Percentiles rank a stretch among this genome's conserved stretches.
These are phyloP conservation scores for Hypomecis atomaria DNA, from an alignment of 2,888 invertebrate genomes.

Conservation along the genomic window DNA sequence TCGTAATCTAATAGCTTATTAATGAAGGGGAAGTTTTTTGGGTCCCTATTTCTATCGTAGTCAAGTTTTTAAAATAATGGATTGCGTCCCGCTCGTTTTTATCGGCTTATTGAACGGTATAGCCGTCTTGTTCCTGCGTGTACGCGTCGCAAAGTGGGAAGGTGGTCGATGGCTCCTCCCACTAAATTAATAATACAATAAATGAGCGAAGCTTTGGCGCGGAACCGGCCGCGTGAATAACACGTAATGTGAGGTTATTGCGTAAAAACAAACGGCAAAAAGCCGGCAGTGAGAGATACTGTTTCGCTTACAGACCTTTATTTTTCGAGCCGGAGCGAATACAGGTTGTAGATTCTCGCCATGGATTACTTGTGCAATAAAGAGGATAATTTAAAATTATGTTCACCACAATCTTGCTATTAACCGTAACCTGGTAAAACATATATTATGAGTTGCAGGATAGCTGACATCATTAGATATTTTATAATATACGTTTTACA, in stretches of 20 bases:
- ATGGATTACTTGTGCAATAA: constrained; percentile 75
- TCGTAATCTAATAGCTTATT: constrained; percentile 85
- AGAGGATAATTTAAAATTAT: constrained; percentile 77
- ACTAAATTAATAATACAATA: constrained; percentile 82
- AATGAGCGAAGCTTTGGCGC: constrained; percentile 72
- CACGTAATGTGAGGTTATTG: constrained; percentile 77
- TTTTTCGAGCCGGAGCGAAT: constrained; percentile 70
- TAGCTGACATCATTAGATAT: constrained; percentile 27
- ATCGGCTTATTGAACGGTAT: constrained; percentile 62
- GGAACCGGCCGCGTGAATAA: constrained; percentile 75
- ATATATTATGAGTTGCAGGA: constrained; percentile 26
- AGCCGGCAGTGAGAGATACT: constrained; percentile 68
- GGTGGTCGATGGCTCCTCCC: constrained; percentile 76
- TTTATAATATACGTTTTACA: neutral
- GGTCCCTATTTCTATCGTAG: constrained; percentile 82
- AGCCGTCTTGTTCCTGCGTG: constrained; percentile 73
- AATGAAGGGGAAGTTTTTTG: constrained; percentile 80
- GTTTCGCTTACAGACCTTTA: constrained; percentile 70
- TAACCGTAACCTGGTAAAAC: constrained; percentile 64
- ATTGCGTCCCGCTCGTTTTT: constrained; percentile 67
- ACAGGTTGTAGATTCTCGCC: constrained; percentile 70
- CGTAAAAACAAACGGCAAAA: constrained; percentile 80
- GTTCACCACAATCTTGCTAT: constrained; percentile 69
- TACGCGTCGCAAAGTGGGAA: constrained; percentile 71
- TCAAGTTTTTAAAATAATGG: constrained; percentile 74